These are phyloP conservation scores for Ptychadena robeensis DNA, from an alignment of 2,797 vertebrate genomes.

Conservation along the genomic window DNA sequence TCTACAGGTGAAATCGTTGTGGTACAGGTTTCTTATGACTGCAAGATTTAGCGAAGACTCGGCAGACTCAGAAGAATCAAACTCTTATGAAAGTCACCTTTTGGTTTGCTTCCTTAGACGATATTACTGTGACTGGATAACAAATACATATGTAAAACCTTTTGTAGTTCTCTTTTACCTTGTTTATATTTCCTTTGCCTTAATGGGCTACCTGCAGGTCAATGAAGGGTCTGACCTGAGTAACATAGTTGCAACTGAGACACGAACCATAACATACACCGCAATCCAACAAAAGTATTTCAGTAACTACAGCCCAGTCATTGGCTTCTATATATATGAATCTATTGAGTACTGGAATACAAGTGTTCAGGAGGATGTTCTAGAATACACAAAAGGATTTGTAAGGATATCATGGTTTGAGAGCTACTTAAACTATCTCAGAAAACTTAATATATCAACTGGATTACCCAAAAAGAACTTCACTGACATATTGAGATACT, in stretches of 20 bases:
- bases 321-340: conserved; percentile 98
- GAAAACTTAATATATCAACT: conserved; percentile 90
- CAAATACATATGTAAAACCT: conserved; percentile 98
- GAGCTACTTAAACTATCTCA: conserved; percentile 93
- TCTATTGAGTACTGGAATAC: conserved; percentile 98
- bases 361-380: conserved; percentile 92
- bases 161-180: conserved; percentile 98
- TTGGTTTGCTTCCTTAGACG: conserved; percentile 94
- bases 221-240: conserved; percentile 95
- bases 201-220: conserved; percentile 98
- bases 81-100: conserved; percentile 92
- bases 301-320: conserved; percentile 96
- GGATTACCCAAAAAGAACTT: conserved; percentile 91
- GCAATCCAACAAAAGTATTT: conserved; percentile 96
- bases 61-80: conserved; percentile 78
- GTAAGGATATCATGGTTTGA: conserved; percentile 99
- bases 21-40: conserved; percentile 96
- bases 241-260: conserved; percentile 93
- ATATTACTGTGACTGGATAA: conserved; percentile 99
- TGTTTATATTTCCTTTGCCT: conserved; percentile 98
- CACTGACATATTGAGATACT: conserved; percentile 87
- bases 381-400: conserved; percentile 96
- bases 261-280: conserved; percentile 91
- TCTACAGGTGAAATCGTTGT: conserved; percentile 91
- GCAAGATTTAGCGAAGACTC: conserved; percentile 93